Percentiles rank a stretch among this genome's conserved stretches.
Evolutionary conservation across 2,113 vertebrate genomes (phyloP).

Genomic region (Lathamus discolor): DNA sequence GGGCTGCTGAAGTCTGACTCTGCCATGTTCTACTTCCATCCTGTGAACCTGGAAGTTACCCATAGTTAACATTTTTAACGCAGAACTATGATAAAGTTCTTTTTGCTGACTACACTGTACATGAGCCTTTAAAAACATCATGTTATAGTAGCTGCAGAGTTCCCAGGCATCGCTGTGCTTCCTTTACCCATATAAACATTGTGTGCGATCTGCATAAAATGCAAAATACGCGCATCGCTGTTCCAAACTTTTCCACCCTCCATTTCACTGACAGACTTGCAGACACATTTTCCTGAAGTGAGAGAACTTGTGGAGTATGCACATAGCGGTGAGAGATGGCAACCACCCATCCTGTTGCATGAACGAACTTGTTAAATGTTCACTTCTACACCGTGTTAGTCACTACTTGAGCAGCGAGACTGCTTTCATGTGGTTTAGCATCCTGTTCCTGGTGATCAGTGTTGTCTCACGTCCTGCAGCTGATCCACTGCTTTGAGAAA

Average conservation of each 20-base stretch:
- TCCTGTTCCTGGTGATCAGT: conserved; percentile 34
- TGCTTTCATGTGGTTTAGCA: conserved; percentile 44
- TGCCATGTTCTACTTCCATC: neutral
- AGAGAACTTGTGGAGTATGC: conserved; percentile 2
- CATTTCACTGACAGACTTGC: neutral
- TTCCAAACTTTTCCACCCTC: neutral
- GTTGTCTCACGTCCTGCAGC: neutral
- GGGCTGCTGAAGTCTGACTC: neutral
- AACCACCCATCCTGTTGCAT: conserved; percentile 14
- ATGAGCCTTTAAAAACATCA: neutral
- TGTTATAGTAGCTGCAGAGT: neutral
- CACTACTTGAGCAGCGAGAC: neutral
- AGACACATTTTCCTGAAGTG: conserved; percentile 23
- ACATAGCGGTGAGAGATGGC: neutral
- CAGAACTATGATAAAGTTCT: neutral
- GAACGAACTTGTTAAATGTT: conserved; percentile 30
- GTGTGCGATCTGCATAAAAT: neutral
- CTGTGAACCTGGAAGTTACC: neutral
- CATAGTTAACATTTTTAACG: neutral
- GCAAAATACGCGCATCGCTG: neutral
- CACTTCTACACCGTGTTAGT: conserved; percentile 23
- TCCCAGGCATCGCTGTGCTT: neutral
- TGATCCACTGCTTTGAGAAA: conserved; percentile 4
- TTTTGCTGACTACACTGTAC: neutral
- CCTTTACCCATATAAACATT: neutral